Base-by-base conservation (phyloP, 2,113 vertebrate species). In the Naja naja region DNA sequence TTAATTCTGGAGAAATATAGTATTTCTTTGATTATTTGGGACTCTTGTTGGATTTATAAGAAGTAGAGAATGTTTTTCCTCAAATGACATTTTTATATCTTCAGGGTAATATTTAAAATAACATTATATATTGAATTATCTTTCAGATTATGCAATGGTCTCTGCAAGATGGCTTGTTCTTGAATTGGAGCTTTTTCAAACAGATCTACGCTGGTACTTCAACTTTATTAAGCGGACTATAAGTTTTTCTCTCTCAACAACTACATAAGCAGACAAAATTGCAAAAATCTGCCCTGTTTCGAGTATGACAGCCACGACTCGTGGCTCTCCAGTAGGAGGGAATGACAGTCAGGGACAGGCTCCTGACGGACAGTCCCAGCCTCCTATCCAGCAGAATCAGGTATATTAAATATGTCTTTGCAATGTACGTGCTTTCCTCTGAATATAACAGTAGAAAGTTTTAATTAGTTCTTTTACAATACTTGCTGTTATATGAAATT, bases 241-340 rank as follows among this genome's bases (percentile, higher is more conserved):
- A 98, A 99, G 99, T 99, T 99, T 98, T 98, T 98, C 99, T 97
- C 98, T 98, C 96, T 98, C 98, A 96, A 98, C 98, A 98, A 98
- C 99, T 98, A 99, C 98, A 98, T 99, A 99, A 99, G 98, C 98
- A 99, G 99, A 99, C 99, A 99, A 99, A 99, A 99, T 99, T 99
- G 99, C 99, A 99, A 99, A 99, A 98, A 99, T 99, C 98, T 99
- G 99, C 98, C 99, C 99, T 95, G 98, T 99, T 98, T 99, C 99
- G 99, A 99, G 98, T 99, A 99, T 99, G 99, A 99, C 99, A 98
- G 99, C 99, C 99, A 99, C 99, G 98, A 99, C 99, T 97, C 99
- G 99, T 99, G 99, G 99, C 99, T 99, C 99, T 99, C 99, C 99
- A 25, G 99, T 99, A 97, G 99, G 99, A 98, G 99, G 99, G 98